Conservation (phyloP, 2,113 vertebrate genomes). For the Caloenas nicobarica region DNA sequence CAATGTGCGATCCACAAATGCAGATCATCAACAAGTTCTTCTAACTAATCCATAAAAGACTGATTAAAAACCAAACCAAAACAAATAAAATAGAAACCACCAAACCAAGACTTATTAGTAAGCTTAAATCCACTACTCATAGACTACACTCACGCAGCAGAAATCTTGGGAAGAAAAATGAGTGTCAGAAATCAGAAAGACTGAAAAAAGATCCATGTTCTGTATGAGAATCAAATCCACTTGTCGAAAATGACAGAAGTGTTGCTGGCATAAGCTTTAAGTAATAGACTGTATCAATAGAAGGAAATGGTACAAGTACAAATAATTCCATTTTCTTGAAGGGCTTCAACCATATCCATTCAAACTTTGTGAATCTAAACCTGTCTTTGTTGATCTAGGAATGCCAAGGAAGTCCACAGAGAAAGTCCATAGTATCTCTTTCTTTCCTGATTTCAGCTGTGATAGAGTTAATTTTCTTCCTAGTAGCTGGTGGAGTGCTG, state of each 20-base stretch:
- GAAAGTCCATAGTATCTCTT: not conserved
- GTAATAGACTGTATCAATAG: not conserved
- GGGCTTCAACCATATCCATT: not conserved
- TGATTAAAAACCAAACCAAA: not conserved
- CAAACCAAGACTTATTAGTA: not conserved
- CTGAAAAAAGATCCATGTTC: not conserved
- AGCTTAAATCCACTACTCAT: not conserved
- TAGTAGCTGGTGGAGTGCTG: too few relatives aligned
- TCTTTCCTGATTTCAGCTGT: too few relatives aligned
- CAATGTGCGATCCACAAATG: not conserved
- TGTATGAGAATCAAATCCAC: not conserved
- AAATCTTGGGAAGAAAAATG: not conserved
- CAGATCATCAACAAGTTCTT: not conserved
- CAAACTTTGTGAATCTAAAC: not conserved
- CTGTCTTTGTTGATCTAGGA: not conserved
- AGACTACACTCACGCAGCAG: not conserved
- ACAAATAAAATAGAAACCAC: not conserved
- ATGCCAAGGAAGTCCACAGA: not conserved
- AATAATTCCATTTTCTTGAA: not conserved
- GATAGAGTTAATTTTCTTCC: too few relatives aligned
- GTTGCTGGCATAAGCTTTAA: not conserved
- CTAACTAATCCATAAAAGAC: not conserved
- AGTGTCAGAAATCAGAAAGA: not conserved
- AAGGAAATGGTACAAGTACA: not conserved
- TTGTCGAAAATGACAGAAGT: not conserved